A percentile compares a stretch with the other conserved stretches of the same genome.
Conservation (phyloP, 2,888 invertebrate genomes). For the Sturmia bella region DNA sequence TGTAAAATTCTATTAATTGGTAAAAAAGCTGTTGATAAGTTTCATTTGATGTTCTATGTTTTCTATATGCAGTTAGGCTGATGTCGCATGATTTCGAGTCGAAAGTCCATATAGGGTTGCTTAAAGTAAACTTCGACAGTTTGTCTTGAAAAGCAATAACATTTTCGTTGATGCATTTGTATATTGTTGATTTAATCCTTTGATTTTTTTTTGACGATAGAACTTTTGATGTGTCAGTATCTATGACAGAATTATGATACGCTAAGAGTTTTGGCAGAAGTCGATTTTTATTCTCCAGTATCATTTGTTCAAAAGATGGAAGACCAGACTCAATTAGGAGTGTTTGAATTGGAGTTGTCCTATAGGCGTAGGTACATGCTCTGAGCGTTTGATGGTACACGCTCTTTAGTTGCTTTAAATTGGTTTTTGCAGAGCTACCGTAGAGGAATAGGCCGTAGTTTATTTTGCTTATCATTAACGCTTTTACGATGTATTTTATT, state of each 20-base stretch:
- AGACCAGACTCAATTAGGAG: no score
- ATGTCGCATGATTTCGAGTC: no score
- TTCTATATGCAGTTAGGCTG: no score
- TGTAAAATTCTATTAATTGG: no score
- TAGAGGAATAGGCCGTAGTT: no score
- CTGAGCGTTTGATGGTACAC: neutral
- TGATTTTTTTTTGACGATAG: neutral
- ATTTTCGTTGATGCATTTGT: neutral
- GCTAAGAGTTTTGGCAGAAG: neutral
- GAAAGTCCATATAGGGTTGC: neutral
- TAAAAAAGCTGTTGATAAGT: no score
- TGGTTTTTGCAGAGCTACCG: neutral
- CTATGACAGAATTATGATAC: no score
- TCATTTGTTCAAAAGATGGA: no score
- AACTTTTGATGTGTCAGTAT: neutral
- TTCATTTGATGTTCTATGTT: no score
- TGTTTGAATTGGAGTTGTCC: conserved; percentile 3
- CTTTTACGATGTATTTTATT: no score
- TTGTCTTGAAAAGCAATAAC: no score
- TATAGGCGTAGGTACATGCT: conserved; percentile 6
- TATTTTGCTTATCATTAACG: no score
- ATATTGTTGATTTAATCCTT: neutral
- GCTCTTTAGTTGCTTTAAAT: neutral
- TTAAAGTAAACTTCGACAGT: neutral
- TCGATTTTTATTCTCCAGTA: neutral